phyloP scores from a whole-genome alignment of 2,888 invertebrate species.

The Drosophila fungiperda region DNA sequence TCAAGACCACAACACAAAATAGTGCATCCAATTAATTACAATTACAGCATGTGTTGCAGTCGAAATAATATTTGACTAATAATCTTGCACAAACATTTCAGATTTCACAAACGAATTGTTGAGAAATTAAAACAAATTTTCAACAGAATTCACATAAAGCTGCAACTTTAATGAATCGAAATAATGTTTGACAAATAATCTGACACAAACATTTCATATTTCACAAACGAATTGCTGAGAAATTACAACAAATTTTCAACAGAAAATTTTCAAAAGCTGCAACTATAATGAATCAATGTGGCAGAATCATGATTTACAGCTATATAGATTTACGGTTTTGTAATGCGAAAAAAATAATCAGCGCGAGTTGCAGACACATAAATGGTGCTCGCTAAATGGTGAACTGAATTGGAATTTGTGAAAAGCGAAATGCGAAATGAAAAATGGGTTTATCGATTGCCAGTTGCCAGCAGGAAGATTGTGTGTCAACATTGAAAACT shows the following conservation, averaged over 20 bases:
- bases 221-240: not conserved
- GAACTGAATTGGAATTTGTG: constrained; percentile 20
- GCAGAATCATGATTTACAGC: not conserved
- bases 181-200: not conserved
- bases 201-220: not conserved
- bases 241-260: not conserved
- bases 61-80: not conserved
- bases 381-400: not conserved
- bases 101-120: not conserved
- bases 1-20: not conserved
- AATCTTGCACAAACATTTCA: not conserved
- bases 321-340: no score
- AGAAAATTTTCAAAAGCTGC: no score
- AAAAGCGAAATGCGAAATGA: constrained; percentile 9
- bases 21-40: not conserved
- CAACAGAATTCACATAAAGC: not conserved
- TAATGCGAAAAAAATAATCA: no score
- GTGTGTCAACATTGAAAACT: constrained; percentile 27
- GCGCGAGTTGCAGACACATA: not conserved
- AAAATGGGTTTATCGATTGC: constrained; percentile 14
- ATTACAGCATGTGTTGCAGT: not conserved
- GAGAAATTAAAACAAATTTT: not conserved
- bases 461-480: constrained; percentile 6
- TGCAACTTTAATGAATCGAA: no score
- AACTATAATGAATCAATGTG: not conserved